These are phyloP conservation scores for Enteromius treurensis DNA, from an alignment of 2,797 vertebrate genomes.

Conservation along the genomic window DNA sequence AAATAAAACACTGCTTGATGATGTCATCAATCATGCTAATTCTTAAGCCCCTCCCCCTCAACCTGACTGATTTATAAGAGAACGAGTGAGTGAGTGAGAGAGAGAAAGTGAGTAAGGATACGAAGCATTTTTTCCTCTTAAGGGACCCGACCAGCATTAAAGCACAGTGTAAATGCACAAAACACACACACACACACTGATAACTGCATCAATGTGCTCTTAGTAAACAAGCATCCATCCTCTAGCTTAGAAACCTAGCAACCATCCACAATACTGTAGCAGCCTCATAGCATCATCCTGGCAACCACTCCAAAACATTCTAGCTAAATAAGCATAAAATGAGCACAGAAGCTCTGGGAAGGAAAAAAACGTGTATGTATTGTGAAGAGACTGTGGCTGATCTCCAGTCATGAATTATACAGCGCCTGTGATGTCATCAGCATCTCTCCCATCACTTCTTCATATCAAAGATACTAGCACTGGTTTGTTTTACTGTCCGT, in stretches of 20 bases:
- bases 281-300: neutral
- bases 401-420: constrained; percentile 16
- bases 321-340: neutral
- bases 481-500: neutral
- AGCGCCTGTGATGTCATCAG: neutral
- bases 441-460: neutral
- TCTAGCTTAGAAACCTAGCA: neutral
- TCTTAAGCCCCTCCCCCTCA: neutral
- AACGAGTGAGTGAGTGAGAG: neutral
- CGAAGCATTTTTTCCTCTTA: constrained; percentile 18
- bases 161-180: constrained; percentile 1
- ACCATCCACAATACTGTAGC: neutral
- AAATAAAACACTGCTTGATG: neutral
- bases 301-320: neutral
- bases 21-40: neutral
- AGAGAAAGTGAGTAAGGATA: constrained; percentile 22
- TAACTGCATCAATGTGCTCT: neutral
- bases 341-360: neutral
- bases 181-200: constrained; percentile 37
- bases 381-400: neutral
- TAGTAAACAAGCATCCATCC: constrained; percentile 7
- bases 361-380: neutral
- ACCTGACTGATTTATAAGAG: neutral
- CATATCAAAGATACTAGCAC: neutral
- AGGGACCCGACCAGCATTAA: constrained; percentile 40